A percentile compares a stretch with the other conserved stretches of the same genome.
These are phyloP conservation scores for Lipophrys pholis DNA, from an alignment of 2,113 vertebrate species.

Conservation along the genomic window DNA sequence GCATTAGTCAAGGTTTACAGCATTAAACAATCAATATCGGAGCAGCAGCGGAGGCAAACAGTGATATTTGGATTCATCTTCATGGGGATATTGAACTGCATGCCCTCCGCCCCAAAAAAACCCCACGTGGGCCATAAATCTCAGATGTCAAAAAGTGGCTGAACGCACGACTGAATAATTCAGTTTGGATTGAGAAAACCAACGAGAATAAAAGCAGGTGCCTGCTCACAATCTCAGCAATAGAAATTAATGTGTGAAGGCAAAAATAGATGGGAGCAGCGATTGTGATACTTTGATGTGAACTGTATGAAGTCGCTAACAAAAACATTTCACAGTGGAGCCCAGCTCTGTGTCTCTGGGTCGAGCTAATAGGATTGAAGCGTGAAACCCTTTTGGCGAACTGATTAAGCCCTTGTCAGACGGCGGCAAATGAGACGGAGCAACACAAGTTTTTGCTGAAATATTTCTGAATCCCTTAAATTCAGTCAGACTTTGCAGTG, in stretches of 20 bases:
- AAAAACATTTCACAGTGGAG: constrained; percentile 49
- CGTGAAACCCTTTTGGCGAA: constrained; percentile 49
- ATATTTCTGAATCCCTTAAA: constrained; percentile 48
- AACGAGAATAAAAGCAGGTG: constrained; percentile 23
- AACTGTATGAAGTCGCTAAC: constrained; percentile 34
- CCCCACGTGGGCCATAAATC: constrained; percentile 67
- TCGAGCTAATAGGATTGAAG: constrained; percentile 56
- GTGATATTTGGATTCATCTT: constrained; percentile 79
- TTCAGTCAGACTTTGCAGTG: constrained; percentile 43
- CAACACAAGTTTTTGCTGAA: constrained; percentile 40
- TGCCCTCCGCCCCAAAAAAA: constrained; percentile 45
- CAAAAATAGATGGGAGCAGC: constrained; percentile 43
- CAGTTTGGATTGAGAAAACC: constrained; percentile 56
- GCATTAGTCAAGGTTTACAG: constrained; percentile 80
- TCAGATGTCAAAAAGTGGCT: constrained; percentile 73
- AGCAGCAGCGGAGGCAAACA: constrained; percentile 67
- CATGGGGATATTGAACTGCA: constrained; percentile 69
- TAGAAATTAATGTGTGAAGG: constrained; percentile 44
- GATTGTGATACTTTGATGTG: constrained; percentile 44
- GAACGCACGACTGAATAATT: constrained; percentile 70
- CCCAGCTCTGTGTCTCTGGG: constrained; percentile 38
- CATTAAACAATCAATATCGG: constrained; percentile 74
- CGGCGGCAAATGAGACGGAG: constrained; percentile 48
- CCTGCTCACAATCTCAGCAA: constrained; percentile 15
- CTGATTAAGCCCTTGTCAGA: constrained; percentile 63